Evolutionary conservation across 1,140 invertebrate species (phyloP).

Genomic region (Leptoteleia sp.): DNA sequence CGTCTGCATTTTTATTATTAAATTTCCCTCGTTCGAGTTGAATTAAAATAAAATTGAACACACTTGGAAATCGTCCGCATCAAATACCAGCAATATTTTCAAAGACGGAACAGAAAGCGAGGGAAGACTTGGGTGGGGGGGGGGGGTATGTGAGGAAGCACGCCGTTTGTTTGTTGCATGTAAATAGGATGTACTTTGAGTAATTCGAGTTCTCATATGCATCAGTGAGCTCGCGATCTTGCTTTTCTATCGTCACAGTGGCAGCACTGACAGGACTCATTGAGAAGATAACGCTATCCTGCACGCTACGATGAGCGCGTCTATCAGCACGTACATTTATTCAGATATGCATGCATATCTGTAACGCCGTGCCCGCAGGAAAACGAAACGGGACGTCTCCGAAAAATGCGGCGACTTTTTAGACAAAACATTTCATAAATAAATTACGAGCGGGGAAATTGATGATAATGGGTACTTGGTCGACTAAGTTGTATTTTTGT

Average conservation of each 20-base stretch:
- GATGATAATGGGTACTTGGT: too few species aligned
- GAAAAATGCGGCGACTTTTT: constrained; percentile 5
- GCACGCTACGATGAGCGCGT: constrained; percentile 67
- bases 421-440: constrained; percentile 6
- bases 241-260: constrained; percentile 48
- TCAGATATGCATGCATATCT: constrained; percentile 49
- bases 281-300: constrained; percentile 62
- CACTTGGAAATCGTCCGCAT: too few species aligned
- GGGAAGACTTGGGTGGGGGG: too few species aligned
- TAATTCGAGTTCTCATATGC: constrained; percentile 53
- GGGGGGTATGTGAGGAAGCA: constrained; percentile 19
- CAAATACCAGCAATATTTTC: too few species aligned
- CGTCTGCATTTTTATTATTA: too few species aligned
- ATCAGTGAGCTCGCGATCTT: constrained; percentile 47
- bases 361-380: constrained; percentile 27
- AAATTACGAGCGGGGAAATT: constrained; percentile 10
- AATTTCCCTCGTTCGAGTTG: too few species aligned
- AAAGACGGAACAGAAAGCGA: too few species aligned
- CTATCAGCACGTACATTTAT: constrained; percentile 57
- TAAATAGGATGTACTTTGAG: constrained; percentile 42
- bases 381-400: constrained; percentile 50
- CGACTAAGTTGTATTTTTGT: too few species aligned
- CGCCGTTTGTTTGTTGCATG: constrained; percentile 39
- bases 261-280: constrained; percentile 59
- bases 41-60: too few species aligned